Base-by-base conservation (phyloP, 2,113 vertebrate species). In the Grammomys surdaster region DNA sequence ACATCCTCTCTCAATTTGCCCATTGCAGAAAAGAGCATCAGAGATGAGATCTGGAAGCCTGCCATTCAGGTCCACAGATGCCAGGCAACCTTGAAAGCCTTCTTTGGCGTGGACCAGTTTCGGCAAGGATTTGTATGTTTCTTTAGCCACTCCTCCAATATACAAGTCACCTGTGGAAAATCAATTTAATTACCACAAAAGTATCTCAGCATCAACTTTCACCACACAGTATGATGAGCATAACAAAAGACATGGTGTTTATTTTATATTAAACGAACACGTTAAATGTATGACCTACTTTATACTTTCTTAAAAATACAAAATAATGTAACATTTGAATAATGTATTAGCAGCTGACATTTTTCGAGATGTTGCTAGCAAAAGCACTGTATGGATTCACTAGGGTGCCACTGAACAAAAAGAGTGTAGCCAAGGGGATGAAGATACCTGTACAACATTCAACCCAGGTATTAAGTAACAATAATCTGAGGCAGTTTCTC, bases 21-120 rank as follows among this genome's bases (percentile, higher is more conserved):
- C 99, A 80, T 99, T 99, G 97, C 99, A 99, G 97, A 99, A 99
- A 97, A 99, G 98, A 85, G 99, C 99, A 92, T 99, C 99, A 26
- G 99, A 99, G 98, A 99, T 99, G 96, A 99, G 98, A 97, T 99
- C 99, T 26, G 99, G 99, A 90, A 99, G 99, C 2, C 99, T 99
- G 95, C 99, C 99, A 1, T 99, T 99, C 97, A 99, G 98, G 97
- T 99, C 99, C 81, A 99, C 98, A 0, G 99, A 99, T 10, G 99
- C 99, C 97, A 99, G 98, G 95, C 99, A 99, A 95, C 99, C 99
- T 97, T 99, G 99, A 98, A 99, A 99, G 7, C 99, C 99, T 95
- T 99, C 99, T 95, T 99, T 99, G 89, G 99, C 99, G 0, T 99
- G 99, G 46, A 99, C 99, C n/a, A 99, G 98, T 97, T 99, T 99